phyloP scores from a whole-genome alignment of 2,888 invertebrate genomes.

The Crocallis elinguaria region DNA sequence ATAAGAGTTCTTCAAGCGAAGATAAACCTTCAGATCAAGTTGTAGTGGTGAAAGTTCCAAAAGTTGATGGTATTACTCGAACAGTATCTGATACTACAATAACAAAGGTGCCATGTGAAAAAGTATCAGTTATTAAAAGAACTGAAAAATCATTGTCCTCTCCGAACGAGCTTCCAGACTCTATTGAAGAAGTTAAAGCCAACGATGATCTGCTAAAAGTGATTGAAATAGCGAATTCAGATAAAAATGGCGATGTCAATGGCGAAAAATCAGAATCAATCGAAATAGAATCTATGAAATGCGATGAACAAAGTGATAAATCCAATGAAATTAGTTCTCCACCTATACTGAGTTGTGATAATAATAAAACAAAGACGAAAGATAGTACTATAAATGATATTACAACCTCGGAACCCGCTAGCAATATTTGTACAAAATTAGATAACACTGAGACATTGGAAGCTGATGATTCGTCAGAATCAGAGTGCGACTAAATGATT shows the following conservation, averaged over 20 bases:
- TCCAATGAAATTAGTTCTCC: background rate
- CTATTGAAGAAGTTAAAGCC: constrained; percentile 18
- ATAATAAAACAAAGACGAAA: background rate
- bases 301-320: background rate
- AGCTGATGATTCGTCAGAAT: background rate
- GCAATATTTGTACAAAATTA: background rate
- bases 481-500: background rate
- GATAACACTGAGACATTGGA: background rate
- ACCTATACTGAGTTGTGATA: background rate
- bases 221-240: constrained; percentile 3
- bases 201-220: background rate
- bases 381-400: constrained; percentile 2
- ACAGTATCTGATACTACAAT: constrained; percentile 39
- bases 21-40: constrained; percentile 68
- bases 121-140: background rate
- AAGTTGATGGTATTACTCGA: constrained; percentile 61
- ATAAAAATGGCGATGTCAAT: constrained; percentile 12
- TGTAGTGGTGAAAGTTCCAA: constrained; percentile 73
- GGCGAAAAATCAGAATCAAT: background rate
- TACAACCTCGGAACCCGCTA: background rate
- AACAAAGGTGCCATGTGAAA: constrained; percentile 19
- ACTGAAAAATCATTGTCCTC: constrained; percentile 11
- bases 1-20: constrained; percentile 54
- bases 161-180: too few species aligned
- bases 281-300: background rate